These are phyloP conservation scores for Ariolimax columbianus DNA, from an alignment of 2,888 invertebrate genomes.

Conservation along the genomic window DNA sequence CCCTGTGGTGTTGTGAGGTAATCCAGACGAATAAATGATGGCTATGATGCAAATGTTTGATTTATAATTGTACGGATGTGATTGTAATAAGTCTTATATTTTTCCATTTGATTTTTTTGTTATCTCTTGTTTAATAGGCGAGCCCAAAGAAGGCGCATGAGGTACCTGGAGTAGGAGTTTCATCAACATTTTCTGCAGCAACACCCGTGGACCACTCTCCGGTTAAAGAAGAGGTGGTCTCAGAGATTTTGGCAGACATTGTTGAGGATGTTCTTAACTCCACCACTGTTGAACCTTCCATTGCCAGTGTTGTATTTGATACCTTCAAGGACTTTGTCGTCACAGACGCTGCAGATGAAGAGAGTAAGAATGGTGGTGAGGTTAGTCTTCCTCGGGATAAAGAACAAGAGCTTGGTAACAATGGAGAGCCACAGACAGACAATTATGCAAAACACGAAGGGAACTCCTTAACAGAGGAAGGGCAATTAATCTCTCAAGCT, in stretches of 20 bases:
- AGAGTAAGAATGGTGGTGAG: neutral
- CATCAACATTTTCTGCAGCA: neutral
- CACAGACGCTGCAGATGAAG: neutral
- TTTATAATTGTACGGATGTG: too few relatives aligned
- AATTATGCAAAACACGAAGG: conserved; percentile 34
- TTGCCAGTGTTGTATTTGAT: conserved; percentile 76
- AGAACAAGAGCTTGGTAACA: neutral
- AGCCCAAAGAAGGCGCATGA: too few relatives aligned
- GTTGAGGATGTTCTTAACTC: conserved; percentile 77
- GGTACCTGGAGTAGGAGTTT: too few relatives aligned
- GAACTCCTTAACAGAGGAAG: conserved; percentile 66
- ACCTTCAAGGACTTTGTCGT: conserved; percentile 72
- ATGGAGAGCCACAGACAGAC: conserved; percentile 64
- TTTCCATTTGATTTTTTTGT: too few relatives aligned
- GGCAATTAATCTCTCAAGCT: conserved; percentile 48
- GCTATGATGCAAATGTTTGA: too few relatives aligned
- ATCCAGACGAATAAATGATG: too few relatives aligned
- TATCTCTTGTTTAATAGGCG: too few relatives aligned
- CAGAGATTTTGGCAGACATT: conserved; percentile 72
- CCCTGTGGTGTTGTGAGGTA: too few relatives aligned
- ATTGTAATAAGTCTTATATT: too few relatives aligned
- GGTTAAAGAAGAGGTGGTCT: conserved; percentile 51
- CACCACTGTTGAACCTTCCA: conserved; percentile 73
- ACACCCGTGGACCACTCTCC: neutral
- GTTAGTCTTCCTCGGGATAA: neutral